phyloP scores from a whole-genome alignment of 2,888 invertebrate genomes.

The Spatulosminthurus flaviceps region DNA sequence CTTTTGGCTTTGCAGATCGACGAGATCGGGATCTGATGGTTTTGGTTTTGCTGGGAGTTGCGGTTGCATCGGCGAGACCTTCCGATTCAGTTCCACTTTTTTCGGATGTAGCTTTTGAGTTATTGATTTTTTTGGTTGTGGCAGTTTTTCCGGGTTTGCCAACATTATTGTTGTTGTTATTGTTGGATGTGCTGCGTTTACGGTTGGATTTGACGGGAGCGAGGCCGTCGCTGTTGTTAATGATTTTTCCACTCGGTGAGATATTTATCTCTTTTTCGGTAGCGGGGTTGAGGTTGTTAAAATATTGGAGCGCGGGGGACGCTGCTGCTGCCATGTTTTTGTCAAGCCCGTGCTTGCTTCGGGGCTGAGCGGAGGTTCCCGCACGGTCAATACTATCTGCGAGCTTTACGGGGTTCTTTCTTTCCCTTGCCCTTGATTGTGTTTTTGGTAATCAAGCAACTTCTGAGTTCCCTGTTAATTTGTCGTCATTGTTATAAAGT shows the following conservation, averaged over 20 bases:
- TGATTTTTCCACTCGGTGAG: slow-evolving; percentile 6
- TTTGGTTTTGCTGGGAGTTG: background rate
- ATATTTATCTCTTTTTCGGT: background rate
- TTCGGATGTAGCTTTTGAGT: background rate
- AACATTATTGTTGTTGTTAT: background rate
- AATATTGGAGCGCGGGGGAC: background rate
- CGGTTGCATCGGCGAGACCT: too few relatives aligned
- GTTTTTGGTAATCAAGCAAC: too few relatives aligned
- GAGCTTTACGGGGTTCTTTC: too few relatives aligned
- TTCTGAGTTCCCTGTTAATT: too few relatives aligned
- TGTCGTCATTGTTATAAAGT: too few relatives aligned
- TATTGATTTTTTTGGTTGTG: too few relatives aligned
- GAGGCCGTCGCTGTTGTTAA: background rate
- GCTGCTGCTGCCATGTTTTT: background rate
- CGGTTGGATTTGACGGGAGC: background rate
- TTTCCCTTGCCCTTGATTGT: too few relatives aligned
- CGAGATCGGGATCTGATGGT: background rate
- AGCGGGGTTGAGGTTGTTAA: background rate
- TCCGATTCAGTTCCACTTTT: background rate
- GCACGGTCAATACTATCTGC: too few relatives aligned
- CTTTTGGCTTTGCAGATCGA: background rate
- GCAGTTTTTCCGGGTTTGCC: background rate
- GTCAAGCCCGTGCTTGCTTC: too few relatives aligned
- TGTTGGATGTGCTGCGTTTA: background rate
- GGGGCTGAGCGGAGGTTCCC: too few relatives aligned